Evolutionary conservation across 2,113 vertebrate genomes (phyloP), one percentile per base, ranked within the genome.

Genomic region (Dromiciops gliroides): DNA sequence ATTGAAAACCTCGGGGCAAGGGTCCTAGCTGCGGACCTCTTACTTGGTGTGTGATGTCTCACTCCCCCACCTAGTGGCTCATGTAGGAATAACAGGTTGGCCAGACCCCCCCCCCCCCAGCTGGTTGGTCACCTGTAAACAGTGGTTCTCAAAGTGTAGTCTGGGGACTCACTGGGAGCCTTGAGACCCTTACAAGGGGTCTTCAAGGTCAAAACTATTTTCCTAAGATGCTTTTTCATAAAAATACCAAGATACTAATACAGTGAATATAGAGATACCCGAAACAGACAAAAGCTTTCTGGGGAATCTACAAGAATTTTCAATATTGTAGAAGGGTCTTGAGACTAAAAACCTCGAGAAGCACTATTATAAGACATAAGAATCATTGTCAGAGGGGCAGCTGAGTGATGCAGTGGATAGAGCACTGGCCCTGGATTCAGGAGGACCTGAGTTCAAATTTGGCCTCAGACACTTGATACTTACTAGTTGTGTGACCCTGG

Each of bases 11-110:
- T n/a, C n/a, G 19, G n/a, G 19, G n/a, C n/a, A 19, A 5, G 60
- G 37, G 3, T 4, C 60, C 31, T 37, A 37, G 60, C 37, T 37
- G 14, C 60, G 19, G 60, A 75, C 14, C 1, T 75, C 37, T n/a
- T 75, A 67, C 60, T n/a, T 75, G 67, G 4, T 3, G 24, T 94
- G 52, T 44, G n/a, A 28, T 0, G 4, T 47, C 3, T 2, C 24
- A 44, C 53, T 8, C 0, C 0, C 28, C 96, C 97, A 96, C 52
- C 96, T 98, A 90, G 94, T 92, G 97, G 96, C 4, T 0, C 6
- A 5, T 48, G 0, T 5, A 28, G 93, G 92, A 3, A 96, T 60
- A 90, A 53, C 37, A 11, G 0, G 47, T 24, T 16, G 6, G 2
- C n/a, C 67, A 49, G 88, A 8, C 10, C 0, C 2, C 37, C 48